Conservation (phyloP, 2,888 invertebrate species). For the Drosophila prostipennis region DNA sequence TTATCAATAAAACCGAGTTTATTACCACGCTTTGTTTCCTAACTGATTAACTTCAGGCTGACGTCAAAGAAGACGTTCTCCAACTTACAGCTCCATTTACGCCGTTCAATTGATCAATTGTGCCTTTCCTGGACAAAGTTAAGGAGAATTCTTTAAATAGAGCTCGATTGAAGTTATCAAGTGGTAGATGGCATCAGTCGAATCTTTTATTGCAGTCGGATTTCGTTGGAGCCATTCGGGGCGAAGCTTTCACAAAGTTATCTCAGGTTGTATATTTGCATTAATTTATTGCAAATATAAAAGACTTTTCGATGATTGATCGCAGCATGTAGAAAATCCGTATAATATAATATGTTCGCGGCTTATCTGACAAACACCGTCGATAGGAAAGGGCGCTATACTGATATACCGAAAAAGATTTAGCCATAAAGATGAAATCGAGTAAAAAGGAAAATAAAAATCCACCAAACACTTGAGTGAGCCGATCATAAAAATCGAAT, state of each 20-base stretch:
- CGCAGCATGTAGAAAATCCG: slow-evolving; percentile 39
- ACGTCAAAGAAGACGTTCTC: slow-evolving; percentile 29
- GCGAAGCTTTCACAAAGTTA: slow-evolving; percentile 53
- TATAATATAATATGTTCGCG: slow-evolving; percentile 9
- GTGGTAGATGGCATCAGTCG: slow-evolving; percentile 1
- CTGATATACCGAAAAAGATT: slow-evolving; percentile 44
- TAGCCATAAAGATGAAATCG: slow-evolving; percentile 32
- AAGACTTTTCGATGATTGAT: slow-evolving; percentile 65
- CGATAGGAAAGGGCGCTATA: slow-evolving; percentile 38
- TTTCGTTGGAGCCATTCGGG: slow-evolving; percentile 8
- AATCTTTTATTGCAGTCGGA: slow-evolving; percentile 25
- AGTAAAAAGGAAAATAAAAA: slow-evolving; percentile 31
- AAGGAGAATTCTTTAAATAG: slow-evolving; percentile 30
- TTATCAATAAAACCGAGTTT: slow-evolving; percentile 23
- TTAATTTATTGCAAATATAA: slow-evolving; percentile 69
- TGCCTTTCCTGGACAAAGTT: background rate
- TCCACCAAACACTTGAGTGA: slow-evolving; percentile 38
- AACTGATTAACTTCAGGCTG: slow-evolving; percentile 30
- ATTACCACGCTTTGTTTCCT: slow-evolving; percentile 7
- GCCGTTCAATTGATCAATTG: slow-evolving; percentile 36
- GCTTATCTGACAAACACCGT: slow-evolving; percentile 34
- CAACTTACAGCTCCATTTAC: background rate
- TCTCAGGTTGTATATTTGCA: slow-evolving; percentile 65
- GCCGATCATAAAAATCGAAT: slow-evolving; percentile 33
- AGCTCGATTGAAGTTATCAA: slow-evolving; percentile 12